These are phyloP conservation scores for Passerculus sandwichensis DNA, from an alignment of 2,797 vertebrate genomes.

Conservation along the genomic window DNA sequence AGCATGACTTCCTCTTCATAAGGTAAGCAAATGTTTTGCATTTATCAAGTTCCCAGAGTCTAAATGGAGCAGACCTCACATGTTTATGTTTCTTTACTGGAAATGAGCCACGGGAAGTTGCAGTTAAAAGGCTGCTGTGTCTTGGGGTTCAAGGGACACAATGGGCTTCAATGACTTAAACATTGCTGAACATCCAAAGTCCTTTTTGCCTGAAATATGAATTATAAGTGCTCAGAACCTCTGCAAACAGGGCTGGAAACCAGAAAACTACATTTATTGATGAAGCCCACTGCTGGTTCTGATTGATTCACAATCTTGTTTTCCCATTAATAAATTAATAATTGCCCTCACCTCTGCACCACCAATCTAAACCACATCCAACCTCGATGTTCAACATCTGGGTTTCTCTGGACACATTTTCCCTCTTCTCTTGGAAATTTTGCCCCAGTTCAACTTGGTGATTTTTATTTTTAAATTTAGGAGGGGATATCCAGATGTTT, in stretches of 20 bases:
- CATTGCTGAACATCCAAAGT: not conserved
- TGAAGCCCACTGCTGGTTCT: not conserved
- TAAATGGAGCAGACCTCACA: conserved; percentile 31
- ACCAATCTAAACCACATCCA: not conserved
- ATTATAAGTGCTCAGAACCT: not conserved
- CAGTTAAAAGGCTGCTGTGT: conserved; percentile 58
- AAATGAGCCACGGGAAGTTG: conserved; percentile 60
- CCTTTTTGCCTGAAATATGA: conserved; percentile 3
- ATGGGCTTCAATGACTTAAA: not conserved
- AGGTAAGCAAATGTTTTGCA: conserved; percentile 51
- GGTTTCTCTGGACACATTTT: not conserved
- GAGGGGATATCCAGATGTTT: conserved; percentile 8
- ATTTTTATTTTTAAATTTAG: not conserved
- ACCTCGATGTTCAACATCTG: not conserved
- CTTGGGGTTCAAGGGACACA: conserved; percentile 38
- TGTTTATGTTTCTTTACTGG: conserved; percentile 66
- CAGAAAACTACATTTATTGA: not conserved
- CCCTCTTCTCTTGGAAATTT: not conserved
- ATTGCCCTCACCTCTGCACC: not conserved
- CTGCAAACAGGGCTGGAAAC: not conserved
- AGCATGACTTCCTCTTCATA: conserved; percentile 13
- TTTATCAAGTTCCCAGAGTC: conserved; percentile 54
- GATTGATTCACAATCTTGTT: not conserved
- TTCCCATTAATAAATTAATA: not conserved
- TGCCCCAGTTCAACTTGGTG: not conserved